These are phyloP conservation scores for Macaca nemestrina DNA, from an alignment of 2,113 vertebrate species.

Conservation along the genomic window DNA sequence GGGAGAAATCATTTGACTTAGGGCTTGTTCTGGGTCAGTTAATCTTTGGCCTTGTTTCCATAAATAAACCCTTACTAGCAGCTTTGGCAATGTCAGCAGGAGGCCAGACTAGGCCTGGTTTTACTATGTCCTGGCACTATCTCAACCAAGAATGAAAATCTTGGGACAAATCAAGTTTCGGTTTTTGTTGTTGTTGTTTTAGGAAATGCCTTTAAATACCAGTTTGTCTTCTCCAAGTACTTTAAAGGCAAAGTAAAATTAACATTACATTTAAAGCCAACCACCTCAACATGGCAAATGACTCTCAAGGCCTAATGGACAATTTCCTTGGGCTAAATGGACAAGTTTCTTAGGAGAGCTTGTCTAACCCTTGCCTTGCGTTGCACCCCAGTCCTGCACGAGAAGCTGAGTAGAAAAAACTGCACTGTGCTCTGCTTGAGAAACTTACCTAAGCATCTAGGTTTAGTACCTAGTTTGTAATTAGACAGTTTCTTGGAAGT, in stretches of 20 bases:
- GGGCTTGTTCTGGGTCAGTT: background rate
- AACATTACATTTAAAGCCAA: background rate
- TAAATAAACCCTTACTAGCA: constrained; percentile 72
- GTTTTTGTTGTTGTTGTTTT: background rate
- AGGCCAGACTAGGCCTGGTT: constrained; percentile 64
- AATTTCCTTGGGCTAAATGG: background rate
- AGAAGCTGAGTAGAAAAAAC: background rate
- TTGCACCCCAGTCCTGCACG: background rate
- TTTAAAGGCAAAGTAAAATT: constrained; percentile 8
- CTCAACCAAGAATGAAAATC: constrained; percentile 33
- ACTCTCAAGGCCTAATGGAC: background rate
- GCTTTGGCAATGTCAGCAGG: background rate
- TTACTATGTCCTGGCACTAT: constrained; percentile 65
- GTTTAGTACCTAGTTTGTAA: constrained; percentile 54
- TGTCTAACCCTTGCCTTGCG: background rate
- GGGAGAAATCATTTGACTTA: background rate
- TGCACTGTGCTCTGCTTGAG: background rate
- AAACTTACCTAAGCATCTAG: constrained; percentile 56
- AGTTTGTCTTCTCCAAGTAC: background rate
- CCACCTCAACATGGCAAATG: background rate
- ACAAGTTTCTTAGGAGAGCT: background rate
- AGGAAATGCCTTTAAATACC: background rate
- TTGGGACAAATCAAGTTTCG: background rate
- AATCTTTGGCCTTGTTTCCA: constrained; percentile 74
- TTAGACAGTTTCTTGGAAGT: constrained; percentile 66